Conservation (phyloP, 2,888 invertebrate genomes). For the Trissonchulus sp. region DNA sequence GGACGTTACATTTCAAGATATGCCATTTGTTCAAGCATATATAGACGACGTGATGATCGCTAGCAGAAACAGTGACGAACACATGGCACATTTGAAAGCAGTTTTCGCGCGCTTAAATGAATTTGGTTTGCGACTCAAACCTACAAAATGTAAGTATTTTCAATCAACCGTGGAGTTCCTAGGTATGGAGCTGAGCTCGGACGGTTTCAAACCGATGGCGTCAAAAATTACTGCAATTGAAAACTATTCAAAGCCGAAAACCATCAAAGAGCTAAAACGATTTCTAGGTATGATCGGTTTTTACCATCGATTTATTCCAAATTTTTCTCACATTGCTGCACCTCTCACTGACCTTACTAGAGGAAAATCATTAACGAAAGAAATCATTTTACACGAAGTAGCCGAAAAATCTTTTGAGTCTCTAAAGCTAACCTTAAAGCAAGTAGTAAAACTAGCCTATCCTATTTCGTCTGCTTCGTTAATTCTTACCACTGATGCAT, state of each 20-base stretch:
- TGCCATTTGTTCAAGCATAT: constrained; percentile 16
- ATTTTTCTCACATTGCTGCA: constrained; percentile 21
- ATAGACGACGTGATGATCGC: constrained; percentile 16
- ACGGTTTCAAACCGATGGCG: constrained; percentile 1
- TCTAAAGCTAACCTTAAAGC: too few relatives aligned
- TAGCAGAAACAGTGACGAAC: constrained; percentile 13
- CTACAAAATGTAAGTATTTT: constrained; percentile 11
- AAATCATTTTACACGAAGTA: too few relatives aligned
- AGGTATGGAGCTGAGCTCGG: constrained; percentile 7
- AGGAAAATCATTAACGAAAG: too few relatives aligned
- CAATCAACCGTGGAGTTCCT: constrained; percentile 14
- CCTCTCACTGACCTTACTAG: constrained; percentile 17
- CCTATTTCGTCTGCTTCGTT: neutral
- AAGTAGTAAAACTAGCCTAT: too few relatives aligned
- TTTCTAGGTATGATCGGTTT: constrained; percentile 12
- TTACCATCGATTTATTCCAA: constrained; percentile 18
- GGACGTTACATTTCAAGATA: constrained; percentile 7
- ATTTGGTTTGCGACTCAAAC: constrained; percentile 14
- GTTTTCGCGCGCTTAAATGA: constrained; percentile 6
- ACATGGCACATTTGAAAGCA: neutral
- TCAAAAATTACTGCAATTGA: constrained; percentile 2
- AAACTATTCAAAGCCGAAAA: neutral
- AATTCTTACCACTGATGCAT: constrained; percentile 15
- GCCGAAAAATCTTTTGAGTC: too few relatives aligned
- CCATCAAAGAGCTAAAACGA: neutral